Conservation (phyloP, 2,888 invertebrate genomes). For the Sicus ferrugineus region DNA sequence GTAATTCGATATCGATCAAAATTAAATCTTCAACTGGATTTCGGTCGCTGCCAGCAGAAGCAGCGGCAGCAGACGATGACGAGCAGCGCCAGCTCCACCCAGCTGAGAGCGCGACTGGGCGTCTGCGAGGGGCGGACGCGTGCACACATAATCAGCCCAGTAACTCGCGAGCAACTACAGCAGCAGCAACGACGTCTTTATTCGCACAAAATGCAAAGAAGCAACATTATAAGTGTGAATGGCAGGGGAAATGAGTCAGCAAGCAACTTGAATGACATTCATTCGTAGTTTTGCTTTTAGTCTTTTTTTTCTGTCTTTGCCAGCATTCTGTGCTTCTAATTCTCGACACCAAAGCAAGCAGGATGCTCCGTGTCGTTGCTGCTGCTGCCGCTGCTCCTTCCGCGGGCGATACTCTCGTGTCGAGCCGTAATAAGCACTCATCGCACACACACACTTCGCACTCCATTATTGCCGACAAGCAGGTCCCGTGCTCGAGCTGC, state of each 20-base stretch:
- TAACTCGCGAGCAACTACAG: background rate
- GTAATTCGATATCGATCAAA: conserved; percentile 39
- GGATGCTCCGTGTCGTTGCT: background rate
- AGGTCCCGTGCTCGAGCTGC: background rate
- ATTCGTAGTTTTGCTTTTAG: background rate
- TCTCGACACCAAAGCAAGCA: background rate
- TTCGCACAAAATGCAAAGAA: no score
- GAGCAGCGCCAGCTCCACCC: background rate
- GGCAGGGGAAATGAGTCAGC: background rate
- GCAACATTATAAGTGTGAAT: background rate
- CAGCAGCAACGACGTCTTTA: no score
- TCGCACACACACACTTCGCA: background rate
- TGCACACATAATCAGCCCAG: conserved; percentile 9
- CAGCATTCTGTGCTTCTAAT: background rate
- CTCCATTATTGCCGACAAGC: conserved; percentile 1
- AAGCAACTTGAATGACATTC: conserved; percentile 2
- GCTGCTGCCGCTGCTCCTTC: background rate
- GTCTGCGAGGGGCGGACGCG: no score
- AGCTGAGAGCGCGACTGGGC: no score
- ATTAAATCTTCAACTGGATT: conserved; percentile 39
- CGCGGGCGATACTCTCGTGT: background rate
- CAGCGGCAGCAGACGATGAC: background rate
- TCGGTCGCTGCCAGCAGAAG: conserved; percentile 11
- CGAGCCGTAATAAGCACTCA: conserved; percentile 14
- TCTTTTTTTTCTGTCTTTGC: background rate